Percentiles rank a stretch among this genome's conserved stretches.
Evolutionary conservation across 2,888 invertebrate genomes (phyloP).

Genomic region (Rhaphigaster nebulosa): DNA sequence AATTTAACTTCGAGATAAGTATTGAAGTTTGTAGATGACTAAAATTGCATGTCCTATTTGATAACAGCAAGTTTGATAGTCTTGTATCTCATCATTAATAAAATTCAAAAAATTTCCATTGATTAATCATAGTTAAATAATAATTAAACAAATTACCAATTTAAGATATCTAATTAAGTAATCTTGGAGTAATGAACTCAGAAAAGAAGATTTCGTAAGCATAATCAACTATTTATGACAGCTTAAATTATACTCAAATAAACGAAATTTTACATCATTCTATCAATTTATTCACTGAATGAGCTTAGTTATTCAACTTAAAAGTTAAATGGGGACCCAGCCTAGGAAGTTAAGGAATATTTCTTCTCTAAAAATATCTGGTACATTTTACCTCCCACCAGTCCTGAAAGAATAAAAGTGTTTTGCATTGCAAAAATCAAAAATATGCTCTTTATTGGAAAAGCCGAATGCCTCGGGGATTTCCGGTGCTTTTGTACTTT

Average conservation of each 20-base stretch:
- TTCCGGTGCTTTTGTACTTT: slow-evolving; percentile 38
- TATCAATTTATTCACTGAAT: background rate
- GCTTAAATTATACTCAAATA: background rate
- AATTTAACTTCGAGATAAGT: too few species aligned
- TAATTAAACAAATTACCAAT: too few species aligned
- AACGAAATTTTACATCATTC: background rate
- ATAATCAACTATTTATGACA: too few species aligned
- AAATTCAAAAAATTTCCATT: too few species aligned
- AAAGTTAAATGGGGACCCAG: background rate
- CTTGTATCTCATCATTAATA: too few species aligned
- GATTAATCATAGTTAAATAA: too few species aligned
- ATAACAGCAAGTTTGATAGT: too few species aligned
- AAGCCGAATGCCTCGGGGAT: slow-evolving; percentile 14
- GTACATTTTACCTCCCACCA: background rate
- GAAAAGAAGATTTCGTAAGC: too few species aligned
- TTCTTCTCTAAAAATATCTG: background rate
- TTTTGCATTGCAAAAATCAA: slow-evolving; percentile 8
- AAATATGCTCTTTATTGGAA: slow-evolving; percentile 9
- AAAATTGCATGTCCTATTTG: too few species aligned
- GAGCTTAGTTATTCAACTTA: background rate
- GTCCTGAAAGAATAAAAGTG: background rate
- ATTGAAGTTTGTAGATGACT: too few species aligned
- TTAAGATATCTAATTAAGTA: too few species aligned
- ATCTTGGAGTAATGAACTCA: too few species aligned
- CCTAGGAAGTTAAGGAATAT: background rate